These are phyloP conservation scores for Zygothrica quintamaculata DNA, from an alignment of 2,888 invertebrate genomes.

Conservation along the genomic window DNA sequence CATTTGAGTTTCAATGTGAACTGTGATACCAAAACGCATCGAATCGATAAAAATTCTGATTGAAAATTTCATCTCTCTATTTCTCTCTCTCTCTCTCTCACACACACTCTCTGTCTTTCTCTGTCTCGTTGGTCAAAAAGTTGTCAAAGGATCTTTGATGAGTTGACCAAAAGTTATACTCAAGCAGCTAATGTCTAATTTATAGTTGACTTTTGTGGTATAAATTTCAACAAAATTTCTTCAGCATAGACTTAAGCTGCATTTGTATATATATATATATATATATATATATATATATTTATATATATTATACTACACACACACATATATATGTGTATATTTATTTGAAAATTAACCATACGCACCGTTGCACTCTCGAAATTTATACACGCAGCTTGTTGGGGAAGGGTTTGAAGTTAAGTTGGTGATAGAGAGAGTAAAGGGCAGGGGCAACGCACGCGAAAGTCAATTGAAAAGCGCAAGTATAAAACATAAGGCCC, in stretches of 20 bases:
- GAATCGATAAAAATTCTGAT: constrained; percentile 4
- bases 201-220: too few relatives aligned
- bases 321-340: neutral
- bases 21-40: too few relatives aligned
- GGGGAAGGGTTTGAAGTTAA: neutral
- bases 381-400: constrained; percentile 13
- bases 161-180: constrained; percentile 7
- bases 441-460: neutral
- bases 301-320: neutral
- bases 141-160: constrained; percentile 13
- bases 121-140: constrained; percentile 13
- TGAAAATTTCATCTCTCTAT: too few relatives aligned
- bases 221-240: too few relatives aligned
- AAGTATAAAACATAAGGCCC: neutral
- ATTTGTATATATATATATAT: neutral
- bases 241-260: too few relatives aligned
- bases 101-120: too few relatives aligned
- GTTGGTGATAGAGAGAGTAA: neutral
- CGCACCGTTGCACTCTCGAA: constrained; percentile 48
- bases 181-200: too few relatives aligned
- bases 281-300: neutral
- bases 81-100: too few relatives aligned
- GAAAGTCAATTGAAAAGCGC: neutral
- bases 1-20: neutral
- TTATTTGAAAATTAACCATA: constrained; percentile 51